Evolutionary conservation across 1,140 invertebrate genomes (phyloP).

Genomic region (Monochamus saltuarius): DNA sequence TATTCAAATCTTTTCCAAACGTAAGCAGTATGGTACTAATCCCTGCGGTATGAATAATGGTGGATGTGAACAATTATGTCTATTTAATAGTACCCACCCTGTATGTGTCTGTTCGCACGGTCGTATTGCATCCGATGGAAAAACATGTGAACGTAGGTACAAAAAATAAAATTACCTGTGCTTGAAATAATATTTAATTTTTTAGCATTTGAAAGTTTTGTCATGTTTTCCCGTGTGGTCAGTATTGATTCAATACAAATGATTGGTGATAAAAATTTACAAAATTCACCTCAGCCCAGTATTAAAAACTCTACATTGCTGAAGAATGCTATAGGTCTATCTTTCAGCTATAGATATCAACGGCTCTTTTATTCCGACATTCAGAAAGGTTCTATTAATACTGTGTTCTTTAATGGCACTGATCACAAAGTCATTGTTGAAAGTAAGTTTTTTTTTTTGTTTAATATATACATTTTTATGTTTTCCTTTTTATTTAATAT

Average conservation of each 20-base stretch:
- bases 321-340: constrained; percentile 81
- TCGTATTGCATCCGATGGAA: constrained; percentile 62
- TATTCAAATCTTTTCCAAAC: constrained; percentile 63
- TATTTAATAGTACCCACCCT: constrained; percentile 68
- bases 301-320: constrained; percentile 71
- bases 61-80: constrained; percentile 72
- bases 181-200: constrained; percentile 26
- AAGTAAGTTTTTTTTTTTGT: constrained; percentile 55
- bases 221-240: constrained; percentile 73
- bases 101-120: constrained; percentile 77
- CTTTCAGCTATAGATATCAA: constrained; percentile 72
- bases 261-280: constrained; percentile 66
- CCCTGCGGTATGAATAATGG: constrained; percentile 72
- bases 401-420: constrained; percentile 80
- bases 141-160: constrained; percentile 62
- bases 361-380: constrained; percentile 86
- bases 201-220: constrained; percentile 71
- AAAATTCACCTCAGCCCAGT: constrained; percentile 74
- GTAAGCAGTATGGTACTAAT: constrained; percentile 62
- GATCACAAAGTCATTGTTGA: constrained; percentile 69
- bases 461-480: too few relatives aligned
- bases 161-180: neutral
- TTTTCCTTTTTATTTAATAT: too few relatives aligned
- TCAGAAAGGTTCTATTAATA: constrained; percentile 78
- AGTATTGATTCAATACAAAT: constrained; percentile 77